Base-by-base conservation (phyloP, 2,797 vertebrate species). In the Enteromius unitaeniatus region DNA sequence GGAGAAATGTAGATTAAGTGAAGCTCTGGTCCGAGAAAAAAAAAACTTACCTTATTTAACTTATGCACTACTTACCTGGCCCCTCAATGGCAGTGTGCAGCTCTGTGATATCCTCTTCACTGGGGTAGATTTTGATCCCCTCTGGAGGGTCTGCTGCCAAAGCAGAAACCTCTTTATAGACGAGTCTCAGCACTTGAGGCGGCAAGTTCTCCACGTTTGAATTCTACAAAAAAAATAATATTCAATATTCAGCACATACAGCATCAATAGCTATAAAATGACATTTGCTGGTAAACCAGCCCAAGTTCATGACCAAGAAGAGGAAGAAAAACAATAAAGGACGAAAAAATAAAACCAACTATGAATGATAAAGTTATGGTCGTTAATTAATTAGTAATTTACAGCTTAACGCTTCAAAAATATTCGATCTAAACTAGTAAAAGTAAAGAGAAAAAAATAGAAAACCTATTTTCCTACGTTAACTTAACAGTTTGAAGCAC, bases 161-260 rank as follows among this genome's bases (percentile, higher is more conserved):
- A 2, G 95, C 96, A 0, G 96, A 96, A 73, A 98, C 96, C 90
- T 98, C 97, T 93, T 97, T 98, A 92, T 97, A 98, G n/a, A 98
- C 96, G 86, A 97, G 93, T 87, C 97, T 96, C 92, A 98, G 95
- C 90, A 98, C 95, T 84, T 98, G 97, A 88, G 97, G 97, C 14
- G 97, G 97, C 91, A 98, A 93, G 93, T 98, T 98, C 93, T 98
- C 97, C 92, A 98, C 96, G 92, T 98, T 98, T 90, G 97, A 97
- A 93, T 97, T 97, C 97, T 98, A 86, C 8, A 68, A 23, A 58
- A 6, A 78, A 70, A 45, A 78, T 5, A 5, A 0, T 7, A 37
- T 37, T 7, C 6, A 37, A 37, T 37, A 37, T 37, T 37, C 6
- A 37, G 0, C 11, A 72, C 19, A 2, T 26, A 13, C 2, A 78